Percentiles rank a stretch among this genome's conserved stretches.
Conservation (phyloP, 2,113 vertebrate species). For the Anhinga anhinga region DNA sequence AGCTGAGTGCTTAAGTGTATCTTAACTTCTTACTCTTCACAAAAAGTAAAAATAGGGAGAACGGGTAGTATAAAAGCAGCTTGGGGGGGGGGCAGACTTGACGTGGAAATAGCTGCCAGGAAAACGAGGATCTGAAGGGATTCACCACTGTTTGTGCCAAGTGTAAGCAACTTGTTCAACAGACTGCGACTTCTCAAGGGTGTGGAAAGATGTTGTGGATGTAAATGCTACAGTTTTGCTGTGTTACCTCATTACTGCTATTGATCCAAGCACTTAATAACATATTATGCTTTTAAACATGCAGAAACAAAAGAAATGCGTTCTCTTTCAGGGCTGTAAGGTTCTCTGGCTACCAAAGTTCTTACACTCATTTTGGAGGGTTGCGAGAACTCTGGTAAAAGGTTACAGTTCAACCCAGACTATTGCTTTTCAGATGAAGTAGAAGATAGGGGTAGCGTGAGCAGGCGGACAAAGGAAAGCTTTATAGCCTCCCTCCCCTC, state of each 20-base stretch:
- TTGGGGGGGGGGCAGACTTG: neutral
- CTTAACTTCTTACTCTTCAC: neutral
- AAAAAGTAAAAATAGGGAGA: neutral
- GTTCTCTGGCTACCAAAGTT: neutral
- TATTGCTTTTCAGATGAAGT: neutral
- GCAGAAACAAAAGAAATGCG: neutral
- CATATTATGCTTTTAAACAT: fast-evolving
- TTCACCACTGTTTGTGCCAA: neutral
- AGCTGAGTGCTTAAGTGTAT: neutral
- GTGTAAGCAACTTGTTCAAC: neutral
- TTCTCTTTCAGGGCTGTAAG: neutral
- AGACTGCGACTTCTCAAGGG: fast-evolving
- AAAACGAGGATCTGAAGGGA: neutral
- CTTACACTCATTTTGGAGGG: fast-evolving
- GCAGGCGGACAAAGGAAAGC: neutral
- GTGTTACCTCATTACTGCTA: neutral
- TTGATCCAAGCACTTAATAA: neutral
- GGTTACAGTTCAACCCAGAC: neutral
- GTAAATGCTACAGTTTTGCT: neutral
- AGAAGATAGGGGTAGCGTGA: neutral
- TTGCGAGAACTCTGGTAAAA: neutral
- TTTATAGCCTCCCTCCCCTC: neutral
- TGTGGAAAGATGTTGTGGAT: neutral
- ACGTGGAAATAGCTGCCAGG: neutral
- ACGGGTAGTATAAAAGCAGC: neutral